Evolutionary conservation across 2,888 invertebrate species (phyloP).

Genomic region (Lapara coniferarum): DNA sequence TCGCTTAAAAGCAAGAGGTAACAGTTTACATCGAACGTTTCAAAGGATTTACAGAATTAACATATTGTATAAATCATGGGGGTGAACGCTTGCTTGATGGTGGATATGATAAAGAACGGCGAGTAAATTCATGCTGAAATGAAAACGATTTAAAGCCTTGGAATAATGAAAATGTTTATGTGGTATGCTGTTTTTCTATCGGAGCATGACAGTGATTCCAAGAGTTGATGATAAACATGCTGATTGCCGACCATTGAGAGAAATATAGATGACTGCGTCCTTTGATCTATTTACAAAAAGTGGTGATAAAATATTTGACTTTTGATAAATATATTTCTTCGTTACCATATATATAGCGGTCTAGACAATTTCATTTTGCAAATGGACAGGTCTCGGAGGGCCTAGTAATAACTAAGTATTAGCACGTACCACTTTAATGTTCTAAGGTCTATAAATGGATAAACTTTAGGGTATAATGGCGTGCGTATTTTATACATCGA

Average conservation of each 20-base stretch:
- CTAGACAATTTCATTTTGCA: background rate
- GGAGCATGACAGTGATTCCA: no score
- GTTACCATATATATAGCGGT: no score
- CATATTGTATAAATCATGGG: conserved; percentile 21
- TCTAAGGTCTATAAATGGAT: background rate
- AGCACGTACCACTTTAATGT: no score
- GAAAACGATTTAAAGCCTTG: background rate
- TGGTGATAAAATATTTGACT: no score
- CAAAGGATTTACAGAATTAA: conserved; percentile 9
- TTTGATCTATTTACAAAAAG: no score
- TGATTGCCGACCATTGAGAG: no score
- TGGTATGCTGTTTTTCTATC: no score
- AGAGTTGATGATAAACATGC: no score
- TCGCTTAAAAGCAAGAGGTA: background rate
- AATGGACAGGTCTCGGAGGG: background rate
- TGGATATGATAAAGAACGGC: conserved; percentile 4
- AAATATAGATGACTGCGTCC: no score
- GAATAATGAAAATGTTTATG: background rate
- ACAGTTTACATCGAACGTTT: conserved; percentile 2
- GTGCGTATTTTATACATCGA: background rate
- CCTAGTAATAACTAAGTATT: background rate
- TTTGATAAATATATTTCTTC: no score
- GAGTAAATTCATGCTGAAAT: conserved; percentile 31
- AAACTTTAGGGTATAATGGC: background rate
- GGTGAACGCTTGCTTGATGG: conserved; percentile 2